Base-by-base conservation (phyloP, 2,888 invertebrate species). In the Epistrophe grossulariae region DNA sequence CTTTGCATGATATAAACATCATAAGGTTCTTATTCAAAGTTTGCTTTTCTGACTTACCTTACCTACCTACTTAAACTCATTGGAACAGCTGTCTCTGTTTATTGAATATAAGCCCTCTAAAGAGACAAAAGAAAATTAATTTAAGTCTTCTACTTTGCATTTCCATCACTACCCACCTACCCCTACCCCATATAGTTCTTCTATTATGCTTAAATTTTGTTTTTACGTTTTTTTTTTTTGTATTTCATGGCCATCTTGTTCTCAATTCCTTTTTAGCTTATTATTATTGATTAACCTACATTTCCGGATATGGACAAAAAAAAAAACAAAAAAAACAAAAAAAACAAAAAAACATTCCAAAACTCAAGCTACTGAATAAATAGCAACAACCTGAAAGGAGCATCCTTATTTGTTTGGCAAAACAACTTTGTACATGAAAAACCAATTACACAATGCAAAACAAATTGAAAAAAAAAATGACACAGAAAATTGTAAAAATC, bases 241-340 rank as follows among this genome's bases (percentile, higher is more conserved):
- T 24, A 60, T 71, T 79, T 84, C 80, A 84, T 24, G 84, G 79
- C 66, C 79, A 71, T 55, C 64, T 76, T 72, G 76, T 72, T 76
- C 80, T 28, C 64, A 76, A 79, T 79, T 80, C 43, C 66, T 71
- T 71, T 80, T 73, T 76, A 71, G 70, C 70, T 70, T 79, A 84
- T 80, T 84, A 84, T 71, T 80, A 84, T 76, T 80, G 84, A 84
- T 84, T 84, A 84, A 76, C 80, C 80, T 72, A 84, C 79, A 76
- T 84, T 70, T 59, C 59, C 38, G 64, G 71, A 38, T 59, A 76
- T 52, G 68, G 24, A 52, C 11, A 7, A 24, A 15, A 13, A 74
- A 15, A 50, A 64, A 60, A 71, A 17, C 40, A 17, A n/a, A 57
- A 71, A 6, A n/a, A n/a, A n/a, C n/a, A 15, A 13, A 74, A 15